Percentiles rank a stretch among this genome's conserved stretches.
phyloP scores from a whole-genome alignment of 2,888 invertebrate species.

The Drosophila helvetica region DNA sequence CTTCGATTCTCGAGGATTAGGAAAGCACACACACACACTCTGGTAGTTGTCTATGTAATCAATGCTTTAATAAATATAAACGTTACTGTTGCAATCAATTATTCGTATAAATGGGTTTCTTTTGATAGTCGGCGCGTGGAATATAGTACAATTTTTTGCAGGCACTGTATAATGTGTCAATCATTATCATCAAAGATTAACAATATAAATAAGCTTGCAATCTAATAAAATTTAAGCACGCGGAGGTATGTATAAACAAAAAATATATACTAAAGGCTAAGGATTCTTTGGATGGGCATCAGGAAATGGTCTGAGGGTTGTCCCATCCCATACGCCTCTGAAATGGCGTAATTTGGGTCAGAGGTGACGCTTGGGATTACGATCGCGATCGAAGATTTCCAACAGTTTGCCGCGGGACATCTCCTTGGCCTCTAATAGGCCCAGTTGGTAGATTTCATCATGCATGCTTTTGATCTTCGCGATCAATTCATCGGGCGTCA shows the following conservation, averaged over 20 bases:
- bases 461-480: constrained; percentile 97
- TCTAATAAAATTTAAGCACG: no score
- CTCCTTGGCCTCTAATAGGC: constrained; percentile 97
- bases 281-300: background rate
- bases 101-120: no score
- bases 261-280: background rate
- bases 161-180: background rate
- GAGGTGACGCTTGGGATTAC: constrained; percentile 31
- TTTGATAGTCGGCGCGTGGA: no score
- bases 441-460: constrained; percentile 96
- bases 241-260: no score
- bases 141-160: background rate
- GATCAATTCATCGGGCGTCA: constrained; percentile 93
- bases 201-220: no score
- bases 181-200: background rate
- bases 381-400: constrained; percentile 88
- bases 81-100: constrained; percentile 33
- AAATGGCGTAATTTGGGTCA: background rate
- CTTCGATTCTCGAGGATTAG: background rate
- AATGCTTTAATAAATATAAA: constrained; percentile 59
- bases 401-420: constrained; percentile 98
- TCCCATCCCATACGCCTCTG: background rate
- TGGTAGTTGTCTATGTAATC: constrained; percentile 2
- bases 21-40: background rate
- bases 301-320: background rate